Conservation (phyloP, 2,888 invertebrate species). For the Halocaridina rubra region DNA sequence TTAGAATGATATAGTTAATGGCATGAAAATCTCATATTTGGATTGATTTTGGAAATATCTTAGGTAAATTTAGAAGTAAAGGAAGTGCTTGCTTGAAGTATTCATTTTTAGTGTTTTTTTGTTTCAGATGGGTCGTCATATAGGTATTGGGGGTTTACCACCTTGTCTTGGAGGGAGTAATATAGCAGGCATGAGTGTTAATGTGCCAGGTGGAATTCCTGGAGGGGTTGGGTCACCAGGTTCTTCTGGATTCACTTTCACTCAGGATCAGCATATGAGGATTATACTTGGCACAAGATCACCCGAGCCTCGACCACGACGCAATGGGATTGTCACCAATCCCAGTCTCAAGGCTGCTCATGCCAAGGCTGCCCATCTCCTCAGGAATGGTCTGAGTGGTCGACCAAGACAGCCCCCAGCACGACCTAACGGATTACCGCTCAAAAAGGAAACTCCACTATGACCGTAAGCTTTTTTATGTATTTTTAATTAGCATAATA, state of each 20-base stretch:
- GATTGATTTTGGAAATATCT: no score
- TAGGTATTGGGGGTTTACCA: background rate
- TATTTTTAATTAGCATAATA: background rate
- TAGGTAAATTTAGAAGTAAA: no score
- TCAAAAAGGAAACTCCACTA: slow-evolving; percentile 64
- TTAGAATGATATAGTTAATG: no score
- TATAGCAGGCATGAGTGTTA: slow-evolving; percentile 32
- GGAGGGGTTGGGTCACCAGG: slow-evolving; percentile 51
- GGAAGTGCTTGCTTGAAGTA: no score
- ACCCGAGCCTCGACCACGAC: slow-evolving; percentile 56
- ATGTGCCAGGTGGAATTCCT: slow-evolving; percentile 8
- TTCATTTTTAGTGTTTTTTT: no score
- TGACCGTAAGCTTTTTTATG: slow-evolving; percentile 51
- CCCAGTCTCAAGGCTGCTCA: slow-evolving; percentile 60
- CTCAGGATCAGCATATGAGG: slow-evolving; percentile 64
- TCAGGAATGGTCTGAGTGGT: slow-evolving; percentile 59
- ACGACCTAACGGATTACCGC: slow-evolving; percentile 59
- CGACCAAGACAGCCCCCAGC: slow-evolving; percentile 42
- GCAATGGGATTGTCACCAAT: slow-evolving; percentile 62
- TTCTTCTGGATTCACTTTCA: slow-evolving; percentile 62
- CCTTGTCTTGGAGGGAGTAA: slow-evolving; percentile 16
- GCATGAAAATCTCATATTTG: no score
- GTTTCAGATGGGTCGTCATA: slow-evolving; percentile 20
- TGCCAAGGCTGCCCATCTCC: slow-evolving; percentile 61
- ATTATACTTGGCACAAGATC: slow-evolving; percentile 63